Evolutionary conservation across 2,113 vertebrate genomes (phyloP), one percentile per base, ranked within the genome.

Genomic region (Barnardius zonarius): DNA sequence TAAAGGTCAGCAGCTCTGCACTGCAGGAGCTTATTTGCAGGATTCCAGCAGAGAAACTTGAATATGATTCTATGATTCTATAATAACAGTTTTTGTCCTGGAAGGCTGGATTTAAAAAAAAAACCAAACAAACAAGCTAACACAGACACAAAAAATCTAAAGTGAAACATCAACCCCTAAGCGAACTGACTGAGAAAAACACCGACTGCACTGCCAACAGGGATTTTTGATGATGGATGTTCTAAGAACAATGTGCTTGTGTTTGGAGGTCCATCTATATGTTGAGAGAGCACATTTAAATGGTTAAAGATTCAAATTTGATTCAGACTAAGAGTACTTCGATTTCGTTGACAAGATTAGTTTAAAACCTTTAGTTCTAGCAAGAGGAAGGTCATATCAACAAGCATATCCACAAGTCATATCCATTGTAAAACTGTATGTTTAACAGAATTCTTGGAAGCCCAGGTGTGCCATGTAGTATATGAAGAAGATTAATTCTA

Each of bases 321-420:
- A 9, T 39, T 87, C 11, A 15, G 61, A n/a, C 17, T 55, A 43
- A 81, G 14, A 81, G 4, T n/a, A 39, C 7, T 92, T 88, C 8
- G 9, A 2, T 73, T 52, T 73, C 1, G 0, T 48, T 69, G 39
- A n/a, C 5, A n/a, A 41, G 28, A 67, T 33, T 28, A 7, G 13
- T n/a, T 61, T 49, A 61, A 49, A 39, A n/a, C 13, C 17, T 91
- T 14, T 46, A 73, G 33, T 75, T 75, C 27, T 10, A 57, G 6
- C 22, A 37, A 61, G 18, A 55, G 43, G 30, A 31, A 46, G n/a
- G 46, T 66, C 59, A 20, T 41, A 30, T 33, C 35, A 17, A 3
- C 33, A 62, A 76, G 20, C 17, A 75, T 73, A 76, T 48, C 17
- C 16, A 5, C 25, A 28, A 0, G 0, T 39, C 61, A 11, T 43